Evolutionary conservation across 2,113 vertebrate genomes (phyloP).

Genomic region (Corapipo altera): DNA sequence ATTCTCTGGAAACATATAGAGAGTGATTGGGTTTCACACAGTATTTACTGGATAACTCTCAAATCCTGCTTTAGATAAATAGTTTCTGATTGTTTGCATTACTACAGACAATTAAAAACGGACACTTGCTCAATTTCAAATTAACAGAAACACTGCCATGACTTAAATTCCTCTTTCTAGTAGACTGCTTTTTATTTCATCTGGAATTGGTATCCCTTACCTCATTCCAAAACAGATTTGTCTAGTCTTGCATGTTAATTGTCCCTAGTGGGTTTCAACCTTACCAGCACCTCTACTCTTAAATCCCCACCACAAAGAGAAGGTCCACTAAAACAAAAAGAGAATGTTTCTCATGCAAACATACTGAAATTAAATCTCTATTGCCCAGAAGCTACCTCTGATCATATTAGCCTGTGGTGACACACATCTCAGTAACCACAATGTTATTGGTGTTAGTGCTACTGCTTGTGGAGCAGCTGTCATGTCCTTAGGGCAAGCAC

Average conservation of each 20-base stretch:
- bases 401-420: neutral
- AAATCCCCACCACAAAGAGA: neutral
- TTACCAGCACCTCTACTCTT: neutral
- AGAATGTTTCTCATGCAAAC: neutral
- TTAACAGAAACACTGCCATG: neutral
- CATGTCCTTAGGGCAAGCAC: neutral
- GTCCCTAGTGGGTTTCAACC: neutral
- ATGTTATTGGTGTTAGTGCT: neutral
- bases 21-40: neutral
- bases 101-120: neutral
- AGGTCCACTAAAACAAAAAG: neutral
- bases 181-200: neutral
- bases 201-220: neutral
- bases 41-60: neutral
- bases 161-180: neutral
- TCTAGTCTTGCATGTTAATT: neutral
- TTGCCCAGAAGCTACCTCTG: neutral
- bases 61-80: neutral
- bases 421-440: neutral
- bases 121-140: neutral
- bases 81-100: neutral
- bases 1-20: neutral
- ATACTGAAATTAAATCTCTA: neutral
- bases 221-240: neutral
- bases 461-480: neutral